A percentile compares a stretch with the other conserved stretches of the same genome.
Conservation (phyloP, 2,113 vertebrate species). For the Scomber colias region DNA sequence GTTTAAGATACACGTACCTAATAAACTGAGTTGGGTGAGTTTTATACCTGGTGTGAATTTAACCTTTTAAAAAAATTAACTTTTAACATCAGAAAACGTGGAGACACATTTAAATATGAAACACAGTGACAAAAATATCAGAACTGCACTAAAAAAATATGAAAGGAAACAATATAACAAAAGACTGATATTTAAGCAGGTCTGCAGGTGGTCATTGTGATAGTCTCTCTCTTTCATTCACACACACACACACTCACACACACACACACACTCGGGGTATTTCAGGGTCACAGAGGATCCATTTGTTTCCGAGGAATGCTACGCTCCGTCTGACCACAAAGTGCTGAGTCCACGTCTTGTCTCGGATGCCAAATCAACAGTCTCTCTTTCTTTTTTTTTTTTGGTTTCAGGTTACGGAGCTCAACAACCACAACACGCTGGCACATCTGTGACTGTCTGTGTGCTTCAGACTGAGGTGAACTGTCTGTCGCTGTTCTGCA, state of each 20-base stretch:
- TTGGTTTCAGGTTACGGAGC: neutral
- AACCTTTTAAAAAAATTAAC: too few species aligned
- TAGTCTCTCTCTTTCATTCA: too few species aligned
- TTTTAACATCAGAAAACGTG: too few species aligned
- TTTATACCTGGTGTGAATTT: too few species aligned
- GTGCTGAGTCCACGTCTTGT: conserved; percentile 10
- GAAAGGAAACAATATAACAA: too few species aligned
- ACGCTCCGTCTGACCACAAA: conserved; percentile 21
- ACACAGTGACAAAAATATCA: too few species aligned
- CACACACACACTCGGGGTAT: neutral
- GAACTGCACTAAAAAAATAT: too few species aligned
- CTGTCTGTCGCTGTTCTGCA: neutral
- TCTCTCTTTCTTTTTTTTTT: neutral
- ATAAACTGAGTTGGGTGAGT: too few species aligned
- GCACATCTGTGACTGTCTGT: neutral
- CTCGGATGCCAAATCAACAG: neutral
- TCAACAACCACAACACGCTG: neutral
- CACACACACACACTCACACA: neutral
- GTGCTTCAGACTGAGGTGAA: neutral
- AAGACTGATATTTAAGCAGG: too few species aligned
- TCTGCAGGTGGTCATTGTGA: too few species aligned
- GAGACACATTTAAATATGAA: too few species aligned
- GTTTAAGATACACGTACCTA: too few species aligned
- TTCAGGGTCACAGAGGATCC: conserved; percentile 23
- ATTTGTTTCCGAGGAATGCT: conserved; percentile 17